A percentile compares a stretch with the other conserved stretches of the same genome.
These are phyloP conservation scores for Eulemur rubriventer DNA, from an alignment of 2,797 vertebrate genomes.

Conservation along the genomic window DNA sequence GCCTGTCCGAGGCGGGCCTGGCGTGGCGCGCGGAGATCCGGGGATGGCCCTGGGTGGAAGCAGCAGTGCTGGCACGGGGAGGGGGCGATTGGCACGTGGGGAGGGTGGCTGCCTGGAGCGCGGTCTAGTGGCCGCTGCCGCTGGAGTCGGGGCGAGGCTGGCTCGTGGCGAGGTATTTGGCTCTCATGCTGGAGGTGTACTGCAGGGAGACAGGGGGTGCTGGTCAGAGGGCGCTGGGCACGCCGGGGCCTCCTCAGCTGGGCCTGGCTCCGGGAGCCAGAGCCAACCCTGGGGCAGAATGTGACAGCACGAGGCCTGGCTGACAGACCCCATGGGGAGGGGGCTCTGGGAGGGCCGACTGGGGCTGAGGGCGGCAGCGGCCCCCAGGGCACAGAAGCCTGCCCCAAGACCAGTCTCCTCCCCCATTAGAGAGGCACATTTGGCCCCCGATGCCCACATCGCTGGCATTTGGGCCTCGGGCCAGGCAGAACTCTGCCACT, in stretches of 20 bases:
- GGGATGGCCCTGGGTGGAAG: conserved; percentile 70
- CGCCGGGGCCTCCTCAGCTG: not conserved
- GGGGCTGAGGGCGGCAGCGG: not conserved
- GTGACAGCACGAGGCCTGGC: not conserved
- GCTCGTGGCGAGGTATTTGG: conserved; percentile 98
- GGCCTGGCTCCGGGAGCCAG: not conserved
- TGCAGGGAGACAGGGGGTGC: conserved; percentile 83
- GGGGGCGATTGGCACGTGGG: conserved; percentile 83
- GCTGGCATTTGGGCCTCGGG: not conserved
- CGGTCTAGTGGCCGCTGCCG: conserved; percentile 88
- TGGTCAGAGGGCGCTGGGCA: not conserved
- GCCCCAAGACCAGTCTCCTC: not conserved
- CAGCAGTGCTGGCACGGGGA: conserved; percentile 84
- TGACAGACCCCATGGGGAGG: not conserved
- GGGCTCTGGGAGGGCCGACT: not conserved
- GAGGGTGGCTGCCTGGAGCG: conserved; percentile 73
- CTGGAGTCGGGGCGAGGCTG: conserved; percentile 92
- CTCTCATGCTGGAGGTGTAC: conserved; percentile 99
- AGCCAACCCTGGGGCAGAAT: not conserved
- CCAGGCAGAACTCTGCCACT: not conserved
- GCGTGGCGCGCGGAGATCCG: conserved; percentile 55
- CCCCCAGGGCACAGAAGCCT: not conserved
- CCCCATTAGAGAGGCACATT: rapidly evolving
- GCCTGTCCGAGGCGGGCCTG: not conserved
- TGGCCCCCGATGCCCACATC: rapidly evolving